phyloP scores from a whole-genome alignment of 2,113 vertebrate species.

The Hyperopisus bebe region DNA sequence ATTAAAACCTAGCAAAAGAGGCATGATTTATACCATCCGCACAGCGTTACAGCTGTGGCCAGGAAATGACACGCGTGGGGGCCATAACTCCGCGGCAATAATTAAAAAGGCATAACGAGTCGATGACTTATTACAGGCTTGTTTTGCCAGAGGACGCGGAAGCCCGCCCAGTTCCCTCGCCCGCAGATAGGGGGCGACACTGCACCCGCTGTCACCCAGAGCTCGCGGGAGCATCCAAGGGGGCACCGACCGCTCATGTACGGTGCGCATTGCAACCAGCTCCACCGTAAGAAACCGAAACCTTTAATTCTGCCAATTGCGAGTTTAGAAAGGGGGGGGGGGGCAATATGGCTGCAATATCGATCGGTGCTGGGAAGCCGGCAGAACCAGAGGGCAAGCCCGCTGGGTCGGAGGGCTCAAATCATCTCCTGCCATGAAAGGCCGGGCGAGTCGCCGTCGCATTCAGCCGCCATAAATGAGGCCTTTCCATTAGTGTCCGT shows the following conservation, averaged over 20 bases:
- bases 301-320: not conserved
- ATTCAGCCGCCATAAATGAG: conserved; percentile 9
- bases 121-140: conserved; percentile 61
- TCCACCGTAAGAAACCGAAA: not conserved
- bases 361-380: conserved; percentile 43
- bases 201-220: not conserved
- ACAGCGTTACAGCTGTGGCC: conserved; percentile 34
- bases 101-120: conserved; percentile 66
- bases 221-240: not conserved
- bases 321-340: not conserved
- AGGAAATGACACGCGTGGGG: conserved; percentile 52
- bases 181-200: not conserved
- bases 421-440: conserved; percentile 24
- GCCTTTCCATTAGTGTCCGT: conserved; percentile 26
- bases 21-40: conserved; percentile 57
- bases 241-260: not conserved
- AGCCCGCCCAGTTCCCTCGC: not conserved
- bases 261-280: not conserved
- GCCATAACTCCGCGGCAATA: conserved; percentile 58
- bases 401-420: conserved; percentile 35
- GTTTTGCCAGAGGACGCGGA: conserved; percentile 31
- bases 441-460: conserved; percentile 15
- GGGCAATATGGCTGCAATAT: conserved; percentile 43
- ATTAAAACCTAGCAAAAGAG: conserved; percentile 59
- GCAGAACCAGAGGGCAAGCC: conserved; percentile 39